Base-by-base conservation (phyloP, 1,140 invertebrate genomes). In the Drosophila triauraria region DNA sequence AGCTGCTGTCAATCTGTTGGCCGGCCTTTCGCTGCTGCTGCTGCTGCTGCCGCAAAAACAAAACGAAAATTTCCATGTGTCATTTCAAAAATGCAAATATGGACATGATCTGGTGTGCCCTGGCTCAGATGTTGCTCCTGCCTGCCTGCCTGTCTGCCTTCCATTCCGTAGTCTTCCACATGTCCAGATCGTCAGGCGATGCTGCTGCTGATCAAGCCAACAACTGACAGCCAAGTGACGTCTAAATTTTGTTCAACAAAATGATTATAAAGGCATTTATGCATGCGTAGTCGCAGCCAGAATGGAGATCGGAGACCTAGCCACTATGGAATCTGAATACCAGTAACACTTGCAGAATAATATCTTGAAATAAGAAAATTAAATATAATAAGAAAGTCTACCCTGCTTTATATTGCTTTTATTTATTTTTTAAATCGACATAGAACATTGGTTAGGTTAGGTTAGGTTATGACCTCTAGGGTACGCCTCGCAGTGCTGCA, bases 31-130 rank as follows among this genome's bases (percentile, higher is more conserved):
- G 69, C 80, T 83, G 67, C 77, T 75, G 69, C 71, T 80, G 77
- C 32, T 9, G 32, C 32, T 35, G 32, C 32, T 10, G 32, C 32
- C 9, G 8, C 9, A 32, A 78, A 87, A 82, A 78, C 65, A 54
- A 40, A 53, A 70, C 76, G 58, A 78, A 79, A 87, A 90, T 90
- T 85, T 90, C 85, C 85, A 90, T 90, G 85, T 90, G 85, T 90
- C 85, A 90, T 90, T 90, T 90, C 85, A 90, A 81, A 85, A 90
- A 90, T 90, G 85, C 85, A 90, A 90, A 90, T 90, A 90, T 90
- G 85, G 85, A 90, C 85, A 90, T 90, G 85, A 90, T 90, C 86
- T 90, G 85, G 78, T 60, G 78, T 60, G 50, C 68, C 35, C 72
- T 71, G 72, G 30, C 62, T 40, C 46, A 35, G 60, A 60, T 60